phyloP scores from a whole-genome alignment of 2,113 vertebrate genomes.

The Saimiri boliviensis region DNA sequence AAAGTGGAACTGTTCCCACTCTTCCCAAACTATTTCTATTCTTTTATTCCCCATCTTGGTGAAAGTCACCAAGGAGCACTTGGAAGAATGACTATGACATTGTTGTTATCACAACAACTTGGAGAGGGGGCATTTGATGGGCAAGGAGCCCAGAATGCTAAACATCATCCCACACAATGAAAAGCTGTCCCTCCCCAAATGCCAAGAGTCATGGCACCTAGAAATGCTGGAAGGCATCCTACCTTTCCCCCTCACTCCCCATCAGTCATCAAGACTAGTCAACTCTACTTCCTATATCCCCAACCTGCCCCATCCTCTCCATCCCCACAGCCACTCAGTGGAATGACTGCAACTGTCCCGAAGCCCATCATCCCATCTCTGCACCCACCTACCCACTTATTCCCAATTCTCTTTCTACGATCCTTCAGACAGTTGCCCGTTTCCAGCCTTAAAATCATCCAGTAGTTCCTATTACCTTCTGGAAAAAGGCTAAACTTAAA shows the following conservation, averaged over 20 bases:
- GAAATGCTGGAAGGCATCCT: conserved; percentile 1
- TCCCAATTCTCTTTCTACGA: background rate
- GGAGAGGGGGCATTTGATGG: background rate
- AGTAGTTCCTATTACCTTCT: background rate
- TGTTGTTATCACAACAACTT: background rate
- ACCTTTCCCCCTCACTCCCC: background rate
- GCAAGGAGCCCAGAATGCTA: background rate
- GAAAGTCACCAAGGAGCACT: background rate
- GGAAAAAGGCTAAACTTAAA: conserved; percentile 3
- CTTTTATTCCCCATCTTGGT: background rate
- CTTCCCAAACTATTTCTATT: background rate
- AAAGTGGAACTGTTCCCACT: background rate
- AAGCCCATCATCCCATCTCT: background rate
- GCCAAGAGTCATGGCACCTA: background rate
- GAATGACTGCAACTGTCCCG: background rate
- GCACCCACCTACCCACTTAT: background rate
- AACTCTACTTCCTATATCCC: background rate
- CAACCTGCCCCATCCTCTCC: background rate
- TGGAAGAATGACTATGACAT: background rate
- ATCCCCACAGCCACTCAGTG: background rate
- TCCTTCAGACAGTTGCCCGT: background rate
- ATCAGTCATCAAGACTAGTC: background rate
- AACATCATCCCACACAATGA: background rate
- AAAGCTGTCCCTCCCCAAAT: background rate
- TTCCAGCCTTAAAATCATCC: background rate